Base-by-base conservation (phyloP, 1,140 invertebrate species). In the Caenorhabditis tropicalis region DNA sequence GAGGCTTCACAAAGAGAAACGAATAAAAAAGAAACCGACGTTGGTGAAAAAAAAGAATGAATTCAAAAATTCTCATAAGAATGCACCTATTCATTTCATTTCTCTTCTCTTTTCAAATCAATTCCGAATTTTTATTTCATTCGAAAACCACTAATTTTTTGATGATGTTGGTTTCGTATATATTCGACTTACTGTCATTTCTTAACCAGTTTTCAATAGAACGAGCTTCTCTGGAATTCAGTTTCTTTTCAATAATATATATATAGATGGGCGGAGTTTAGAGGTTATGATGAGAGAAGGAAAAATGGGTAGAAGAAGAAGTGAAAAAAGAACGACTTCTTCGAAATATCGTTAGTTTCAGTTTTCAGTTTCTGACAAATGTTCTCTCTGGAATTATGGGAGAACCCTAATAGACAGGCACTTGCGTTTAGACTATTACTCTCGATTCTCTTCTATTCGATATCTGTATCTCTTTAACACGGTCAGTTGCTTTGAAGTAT, bases 1-100 rank as follows among this genome's bases (percentile, higher is more conserved):
- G n/a, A 24, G 79, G 79, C 79, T 81, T 81, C 79, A 81, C 19
- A 46, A 81, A 51, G 29, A 33, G 24, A 70, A 70, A 36, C n/a
- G 65, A 70, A 29, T 7, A 51, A 51, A 51, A 21, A 51, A 21
- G 21, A 70, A 60, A 29, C 10, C 29, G 4, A 36, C 33, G 16
- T 51, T 51, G 3, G 49, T 7, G 9, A 70, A 19, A 70, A 39
- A 46, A 74, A 19, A 10, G 36, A 74, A 74, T 43, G 33, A 29
- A 43, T 27, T 65, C 58, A 36, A 21, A 36, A 39, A 12, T 7
- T n/a, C n/a, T 24, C 3, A 9, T 21, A 56, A 10, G 4, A 12
- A 10, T 27, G 21, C 29, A 27, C 53, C 53, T n/a, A 24, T 56
- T 27, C 24, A 12, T 27, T 56, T 56, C 29, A 10, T 56, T 24